phyloP scores from a whole-genome alignment of 37 sponge, comb jelly and placozoan species.

The Crambe crambe region DNA sequence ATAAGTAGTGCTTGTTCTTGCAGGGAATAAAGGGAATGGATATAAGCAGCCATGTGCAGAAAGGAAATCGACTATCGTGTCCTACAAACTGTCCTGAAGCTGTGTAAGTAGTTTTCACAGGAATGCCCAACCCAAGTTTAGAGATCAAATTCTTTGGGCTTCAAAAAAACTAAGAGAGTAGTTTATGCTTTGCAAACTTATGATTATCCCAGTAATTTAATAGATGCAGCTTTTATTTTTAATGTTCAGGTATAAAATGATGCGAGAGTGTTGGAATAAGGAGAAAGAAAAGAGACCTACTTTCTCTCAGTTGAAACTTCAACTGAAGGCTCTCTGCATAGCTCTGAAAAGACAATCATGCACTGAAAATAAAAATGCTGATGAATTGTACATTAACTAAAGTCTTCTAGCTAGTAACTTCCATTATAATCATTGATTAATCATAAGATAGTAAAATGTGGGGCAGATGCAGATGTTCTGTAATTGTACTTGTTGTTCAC shows the following conservation, averaged over 20 bases:
- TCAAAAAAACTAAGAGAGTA: too few species aligned
- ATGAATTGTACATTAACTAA: too few species aligned
- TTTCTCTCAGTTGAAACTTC: slow-evolving; percentile 17
- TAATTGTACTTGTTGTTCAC: too few species aligned
- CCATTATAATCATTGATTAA: too few species aligned
- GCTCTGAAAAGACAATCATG: background rate
- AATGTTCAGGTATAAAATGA: slow-evolving; percentile 39
- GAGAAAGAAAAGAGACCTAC: slow-evolving; percentile 29
- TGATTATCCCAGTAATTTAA: too few species aligned
- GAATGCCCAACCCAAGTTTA: too few species aligned
- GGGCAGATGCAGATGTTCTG: too few species aligned
- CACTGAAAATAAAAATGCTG: background rate
- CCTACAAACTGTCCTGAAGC: slow-evolving; percentile 42
- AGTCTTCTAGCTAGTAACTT: too few species aligned
- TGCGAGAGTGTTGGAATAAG: slow-evolving; percentile 50
- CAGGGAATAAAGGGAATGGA: slow-evolving; percentile 33
- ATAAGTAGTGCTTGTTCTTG: background rate
- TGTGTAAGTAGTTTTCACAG: slow-evolving; percentile 36
- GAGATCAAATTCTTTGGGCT: too few species aligned
- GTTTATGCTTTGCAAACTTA: too few species aligned
- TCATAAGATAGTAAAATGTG: too few species aligned
- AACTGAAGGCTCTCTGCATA: slow-evolving; percentile 1
- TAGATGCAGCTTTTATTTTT: too few species aligned
- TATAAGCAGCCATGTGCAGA: slow-evolving; percentile 12
- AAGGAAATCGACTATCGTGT: slow-evolving; percentile 32